Percentiles rank a stretch among this genome's conserved stretches.
These are phyloP conservation scores for Riparia riparia DNA, from an alignment of 2,113 vertebrate genomes.

Conservation along the genomic window DNA sequence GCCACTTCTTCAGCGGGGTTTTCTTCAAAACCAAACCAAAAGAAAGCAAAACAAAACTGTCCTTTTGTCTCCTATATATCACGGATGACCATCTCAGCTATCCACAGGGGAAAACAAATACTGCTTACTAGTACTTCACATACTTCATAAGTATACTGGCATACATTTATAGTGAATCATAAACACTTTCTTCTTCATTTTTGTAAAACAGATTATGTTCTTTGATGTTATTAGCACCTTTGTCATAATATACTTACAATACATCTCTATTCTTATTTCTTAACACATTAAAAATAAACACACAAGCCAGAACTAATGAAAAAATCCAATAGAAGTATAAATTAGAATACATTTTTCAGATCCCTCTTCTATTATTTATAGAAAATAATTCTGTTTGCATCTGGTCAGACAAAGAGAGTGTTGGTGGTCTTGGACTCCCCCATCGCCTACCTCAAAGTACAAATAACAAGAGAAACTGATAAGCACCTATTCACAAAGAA, in stretches of 20 bases:
- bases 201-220: not conserved
- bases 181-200: not conserved
- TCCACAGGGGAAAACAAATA: not conserved
- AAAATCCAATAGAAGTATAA: not conserved
- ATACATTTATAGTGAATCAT: not conserved
- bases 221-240: not conserved
- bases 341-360: not conserved
- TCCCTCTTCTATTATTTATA: slow-evolving; percentile 35
- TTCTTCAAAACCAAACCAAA: slow-evolving; percentile 19
- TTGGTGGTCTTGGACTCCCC: slow-evolving; percentile 68
- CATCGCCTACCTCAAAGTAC: slow-evolving; percentile 37
- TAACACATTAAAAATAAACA: not conserved
- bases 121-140: not conserved
- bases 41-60: not conserved
- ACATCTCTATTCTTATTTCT: not conserved
- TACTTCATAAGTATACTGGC: not conserved
- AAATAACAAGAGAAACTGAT: slow-evolving; percentile 46
- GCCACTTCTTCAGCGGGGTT: not conserved
- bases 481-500: slow-evolving; percentile 64
- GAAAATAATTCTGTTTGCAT: slow-evolving; percentile 56
- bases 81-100: not conserved
- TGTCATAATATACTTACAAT: not conserved
- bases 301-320: not conserved
- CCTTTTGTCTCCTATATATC: not conserved
- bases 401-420: slow-evolving; percentile 30